Evolutionary conservation across 2,113 vertebrate genomes (phyloP), one percentile per base, ranked within the genome.

Genomic region (Oncorhynchus gorbuscha): DNA sequence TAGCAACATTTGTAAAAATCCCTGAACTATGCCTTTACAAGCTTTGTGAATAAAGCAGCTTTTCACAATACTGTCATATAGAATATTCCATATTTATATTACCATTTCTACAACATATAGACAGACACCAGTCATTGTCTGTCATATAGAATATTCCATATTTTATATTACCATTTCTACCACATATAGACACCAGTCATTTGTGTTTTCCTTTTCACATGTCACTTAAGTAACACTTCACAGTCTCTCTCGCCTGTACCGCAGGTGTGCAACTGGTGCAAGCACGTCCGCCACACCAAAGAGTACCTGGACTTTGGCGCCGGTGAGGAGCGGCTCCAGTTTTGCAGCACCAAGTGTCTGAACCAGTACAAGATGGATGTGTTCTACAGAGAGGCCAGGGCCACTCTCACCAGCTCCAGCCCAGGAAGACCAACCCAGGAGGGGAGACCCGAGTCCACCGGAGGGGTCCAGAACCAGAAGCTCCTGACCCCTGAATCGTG

Each of bases 311-410:
- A 98, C 93, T 97, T 99, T 84, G 97, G 97, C 86, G 95, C 97
- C 84, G 97, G 97, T 69, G 97, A 99, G 85, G 94, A 97, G 90
- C 93, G 97, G 79, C 96, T 99, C 89, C 97, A 98, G 92, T 99
- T 99, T 92, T 99, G 97, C 95, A 98, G 97, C 92, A 96, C 96
- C 85, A 99, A 99, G 93, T 99, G 97, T 92, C 94, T 99, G 90
- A 99, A 99, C 93, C 97, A 99, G 91, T 99, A 99, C 93, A 99
- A 99, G 95, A 99, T 99, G 97, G 97, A 99, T 90, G 97, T 99
- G 89, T 99, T 99, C 93, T 99, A 99, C 93, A 93, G 96, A 93
- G 97, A 99, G 89, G 97, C 97, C 76, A 96, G 97, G 80, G 96
- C 97, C 83, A 96, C 96, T 79, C 97, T 99, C 87, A 96, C 95